Evolutionary conservation across 2,113 vertebrate genomes (phyloP).

Genomic region (Marmota monax): DNA sequence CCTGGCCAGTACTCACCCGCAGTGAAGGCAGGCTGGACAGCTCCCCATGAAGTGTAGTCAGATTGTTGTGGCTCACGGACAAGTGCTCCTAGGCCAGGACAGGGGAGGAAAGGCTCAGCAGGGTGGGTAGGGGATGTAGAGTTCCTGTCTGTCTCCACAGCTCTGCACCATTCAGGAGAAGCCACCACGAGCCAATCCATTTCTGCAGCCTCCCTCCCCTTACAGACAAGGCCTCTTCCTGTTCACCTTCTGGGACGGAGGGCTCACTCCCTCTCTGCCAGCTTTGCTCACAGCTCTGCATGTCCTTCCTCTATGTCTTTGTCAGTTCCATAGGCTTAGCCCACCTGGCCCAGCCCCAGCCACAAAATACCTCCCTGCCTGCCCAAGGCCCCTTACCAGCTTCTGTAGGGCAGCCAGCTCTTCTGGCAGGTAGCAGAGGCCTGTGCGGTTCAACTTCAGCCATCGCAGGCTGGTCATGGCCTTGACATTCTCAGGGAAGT

Average conservation of each 20-base stretch:
- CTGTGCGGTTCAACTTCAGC: constrained; percentile 97
- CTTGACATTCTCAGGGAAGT: constrained; percentile 98
- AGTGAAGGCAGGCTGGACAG: constrained; percentile 96
- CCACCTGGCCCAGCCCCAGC: neutral
- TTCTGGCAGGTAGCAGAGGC: constrained; percentile 98
- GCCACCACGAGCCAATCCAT: neutral
- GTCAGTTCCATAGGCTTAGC: neutral
- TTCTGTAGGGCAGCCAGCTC: constrained; percentile 97
- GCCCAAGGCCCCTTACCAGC: constrained; percentile 90
- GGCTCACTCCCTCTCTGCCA: neutral
- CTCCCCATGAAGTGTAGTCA: constrained; percentile 97
- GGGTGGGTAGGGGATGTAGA: neutral
- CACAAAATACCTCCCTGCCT: neutral
- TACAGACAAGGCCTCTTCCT: neutral
- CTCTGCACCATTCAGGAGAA: neutral
- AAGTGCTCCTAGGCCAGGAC: constrained; percentile 93
- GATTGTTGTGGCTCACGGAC: constrained; percentile 98
- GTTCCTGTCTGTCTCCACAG: neutral
- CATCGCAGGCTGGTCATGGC: constrained; percentile 98
- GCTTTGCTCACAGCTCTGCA: neutral
- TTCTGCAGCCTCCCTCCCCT: neutral
- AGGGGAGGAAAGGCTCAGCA: neutral
- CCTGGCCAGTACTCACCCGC: constrained; percentile 89
- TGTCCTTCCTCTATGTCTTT: neutral
- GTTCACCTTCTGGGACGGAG: neutral